phyloP scores from a whole-genome alignment of 2,888 invertebrate genomes.

The Hofmannophila pseudospretella region DNA sequence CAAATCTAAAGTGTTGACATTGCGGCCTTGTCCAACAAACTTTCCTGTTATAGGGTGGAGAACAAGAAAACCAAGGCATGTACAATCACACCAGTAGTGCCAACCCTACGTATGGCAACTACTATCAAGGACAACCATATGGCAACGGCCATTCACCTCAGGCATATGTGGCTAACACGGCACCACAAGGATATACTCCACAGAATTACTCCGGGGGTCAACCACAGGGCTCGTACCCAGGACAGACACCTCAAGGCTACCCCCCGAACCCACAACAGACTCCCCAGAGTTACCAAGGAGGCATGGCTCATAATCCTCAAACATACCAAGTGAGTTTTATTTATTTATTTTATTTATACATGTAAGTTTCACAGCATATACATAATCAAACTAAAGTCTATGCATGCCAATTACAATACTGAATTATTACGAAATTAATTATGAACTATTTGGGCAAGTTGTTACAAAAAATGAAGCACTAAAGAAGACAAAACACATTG shows the following conservation, averaged over 20 bases:
- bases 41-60: conserved; percentile 72
- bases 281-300: conserved; percentile 61
- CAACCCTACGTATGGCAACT: conserved; percentile 62
- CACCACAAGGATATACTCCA: conserved; percentile 64
- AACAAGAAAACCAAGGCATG: conserved; percentile 65
- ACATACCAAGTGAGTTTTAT: conserved; percentile 68
- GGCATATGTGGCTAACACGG: conserved; percentile 53
- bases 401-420: too few relatives aligned
- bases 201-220: conserved; percentile 57
- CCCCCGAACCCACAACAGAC: conserved; percentile 64
- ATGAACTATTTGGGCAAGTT: too few relatives aligned
- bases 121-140: conserved; percentile 68
- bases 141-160: conserved; percentile 71
- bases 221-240: conserved; percentile 48
- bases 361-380: too few relatives aligned
- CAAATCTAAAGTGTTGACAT: too few relatives aligned
- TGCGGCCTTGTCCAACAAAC: too few relatives aligned
- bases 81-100: conserved; percentile 64
- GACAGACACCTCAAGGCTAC: conserved; percentile 55
- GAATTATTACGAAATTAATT: too few relatives aligned
- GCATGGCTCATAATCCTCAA: conserved; percentile 68
- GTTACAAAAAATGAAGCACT: too few relatives aligned
- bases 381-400: too few relatives aligned
- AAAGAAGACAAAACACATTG: too few relatives aligned
- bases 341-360: too few relatives aligned